These are phyloP conservation scores for Drosophila lowei DNA, from an alignment of 1,140 invertebrate genomes.

Conservation along the genomic window DNA sequence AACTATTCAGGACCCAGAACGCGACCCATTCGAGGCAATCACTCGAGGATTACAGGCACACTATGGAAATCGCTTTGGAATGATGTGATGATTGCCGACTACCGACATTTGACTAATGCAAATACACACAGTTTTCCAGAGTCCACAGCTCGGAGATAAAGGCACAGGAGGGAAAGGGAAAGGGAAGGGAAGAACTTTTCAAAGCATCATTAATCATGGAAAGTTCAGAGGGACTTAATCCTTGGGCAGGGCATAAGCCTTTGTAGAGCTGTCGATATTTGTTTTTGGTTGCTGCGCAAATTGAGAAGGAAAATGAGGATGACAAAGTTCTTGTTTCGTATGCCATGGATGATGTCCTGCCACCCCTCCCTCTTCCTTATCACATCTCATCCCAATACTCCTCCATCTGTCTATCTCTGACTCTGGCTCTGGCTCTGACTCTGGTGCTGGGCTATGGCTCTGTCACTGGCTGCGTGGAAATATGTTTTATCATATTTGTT, in stretches of 20 bases:
- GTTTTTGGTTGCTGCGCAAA: slow-evolving; percentile 59
- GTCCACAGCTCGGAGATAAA: not conserved
- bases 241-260: slow-evolving; percentile 53
- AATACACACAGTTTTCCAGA: slow-evolving; percentile 13
- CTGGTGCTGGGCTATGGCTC: not conserved
- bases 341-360: too few relatives aligned
- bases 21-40: slow-evolving; percentile 27
- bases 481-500: slow-evolving; percentile 78
- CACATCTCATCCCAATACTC: too few relatives aligned
- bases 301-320: slow-evolving; percentile 48
- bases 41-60: slow-evolving; percentile 27
- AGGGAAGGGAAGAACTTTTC: slow-evolving; percentile 59
- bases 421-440: too few relatives aligned
- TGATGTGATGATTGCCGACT: slow-evolving; percentile 45
- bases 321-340: slow-evolving; percentile 47
- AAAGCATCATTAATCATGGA: slow-evolving; percentile 74
- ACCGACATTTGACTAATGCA: slow-evolving; percentile 40
- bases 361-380: not conserved
- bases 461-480: slow-evolving; percentile 29
- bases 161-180: not conserved
- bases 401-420: too few relatives aligned
- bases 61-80: slow-evolving; percentile 50
- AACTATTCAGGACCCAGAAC: slow-evolving; percentile 31
- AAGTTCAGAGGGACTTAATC: slow-evolving; percentile 69
- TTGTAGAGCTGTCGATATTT: slow-evolving; percentile 70